phyloP scores from a whole-genome alignment of 2,113 vertebrate genomes.

The Prionailurus bengalensis region DNA sequence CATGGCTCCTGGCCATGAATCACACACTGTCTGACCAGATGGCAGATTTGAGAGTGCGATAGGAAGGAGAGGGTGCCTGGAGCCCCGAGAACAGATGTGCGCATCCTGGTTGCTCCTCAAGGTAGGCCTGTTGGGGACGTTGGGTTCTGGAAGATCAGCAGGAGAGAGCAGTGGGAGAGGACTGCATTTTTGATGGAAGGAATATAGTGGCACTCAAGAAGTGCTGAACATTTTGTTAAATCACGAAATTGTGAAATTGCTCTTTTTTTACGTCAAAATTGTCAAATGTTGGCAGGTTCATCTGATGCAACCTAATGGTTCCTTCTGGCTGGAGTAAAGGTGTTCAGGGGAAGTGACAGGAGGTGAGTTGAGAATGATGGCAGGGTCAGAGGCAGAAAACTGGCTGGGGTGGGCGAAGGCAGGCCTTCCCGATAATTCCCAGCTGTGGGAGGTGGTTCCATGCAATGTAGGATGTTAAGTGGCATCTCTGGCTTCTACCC shows the following conservation, averaged over 20 bases:
- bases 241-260: not conserved
- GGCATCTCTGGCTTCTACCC: not conserved
- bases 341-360: not conserved
- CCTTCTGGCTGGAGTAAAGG: not conserved
- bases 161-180: not conserved
- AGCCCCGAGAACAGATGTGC: not conserved
- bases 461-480: not conserved
- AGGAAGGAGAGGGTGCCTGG: not conserved
- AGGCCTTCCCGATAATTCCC: not conserved
- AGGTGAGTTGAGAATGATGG: not conserved
- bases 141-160: not conserved
- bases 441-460: no score
- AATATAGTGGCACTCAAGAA: not conserved
- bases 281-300: not conserved
- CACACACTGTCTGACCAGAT: not conserved
- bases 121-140: not conserved
- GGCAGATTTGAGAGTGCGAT: not conserved
- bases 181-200: not conserved
- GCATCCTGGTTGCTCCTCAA: not conserved
- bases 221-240: not conserved
- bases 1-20: not conserved
- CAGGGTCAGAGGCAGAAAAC: not conserved
- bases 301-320: not conserved
- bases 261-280: not conserved
- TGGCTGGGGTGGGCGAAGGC: not conserved